phyloP scores from a whole-genome alignment of 2,888 invertebrate species.

The Calameuta filiformis region DNA sequence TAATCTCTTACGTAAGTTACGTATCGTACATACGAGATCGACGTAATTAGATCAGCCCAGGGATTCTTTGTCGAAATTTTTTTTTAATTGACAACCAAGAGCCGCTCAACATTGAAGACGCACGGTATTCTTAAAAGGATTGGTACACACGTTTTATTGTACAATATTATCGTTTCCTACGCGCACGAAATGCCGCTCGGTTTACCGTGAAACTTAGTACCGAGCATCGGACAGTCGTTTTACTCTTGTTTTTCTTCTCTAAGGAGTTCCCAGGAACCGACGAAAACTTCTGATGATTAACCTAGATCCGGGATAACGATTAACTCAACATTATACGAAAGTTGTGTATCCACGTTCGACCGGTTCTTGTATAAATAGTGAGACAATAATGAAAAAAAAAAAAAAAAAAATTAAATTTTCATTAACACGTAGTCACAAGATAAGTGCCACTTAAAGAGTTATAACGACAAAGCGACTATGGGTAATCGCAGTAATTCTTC shows the following conservation, averaged over 20 bases:
- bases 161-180: background rate
- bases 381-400: background rate
- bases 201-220: background rate
- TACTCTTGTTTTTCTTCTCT: background rate
- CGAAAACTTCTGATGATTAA: background rate
- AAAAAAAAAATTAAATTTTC: background rate
- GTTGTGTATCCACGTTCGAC: background rate
- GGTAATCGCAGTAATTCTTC: background rate
- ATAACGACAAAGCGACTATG: background rate
- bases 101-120: background rate
- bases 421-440: background rate
- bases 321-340: background rate
- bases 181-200: background rate
- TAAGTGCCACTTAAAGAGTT: background rate
- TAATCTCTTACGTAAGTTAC: background rate
- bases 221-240: background rate
- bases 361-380: background rate
- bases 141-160: background rate
- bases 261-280: background rate
- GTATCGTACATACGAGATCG: background rate
- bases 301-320: background rate
- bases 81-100: background rate
- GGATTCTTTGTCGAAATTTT: background rate
- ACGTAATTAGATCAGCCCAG: background rate
- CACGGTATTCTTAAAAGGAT: background rate